Percentiles rank a stretch among this genome's conserved stretches.
Evolutionary conservation across 2,113 vertebrate genomes (phyloP).

Genomic region (Protobothrops flavoviridis): DNA sequence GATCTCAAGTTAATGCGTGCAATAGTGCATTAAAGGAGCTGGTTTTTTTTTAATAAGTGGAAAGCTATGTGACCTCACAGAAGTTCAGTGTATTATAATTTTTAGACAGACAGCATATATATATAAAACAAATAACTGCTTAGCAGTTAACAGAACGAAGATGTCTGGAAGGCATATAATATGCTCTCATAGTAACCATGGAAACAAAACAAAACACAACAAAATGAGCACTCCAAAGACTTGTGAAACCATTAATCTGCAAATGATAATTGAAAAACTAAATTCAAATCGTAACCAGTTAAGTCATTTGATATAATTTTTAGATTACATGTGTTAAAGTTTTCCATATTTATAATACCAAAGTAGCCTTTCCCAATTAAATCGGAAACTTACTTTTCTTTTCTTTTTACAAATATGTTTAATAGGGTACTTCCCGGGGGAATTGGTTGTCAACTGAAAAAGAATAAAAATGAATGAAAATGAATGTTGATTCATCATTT

Average conservation of each 20-base stretch:
- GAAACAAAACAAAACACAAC: not conserved
- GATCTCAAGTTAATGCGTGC: not conserved
- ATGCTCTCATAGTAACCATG: constrained; percentile 13
- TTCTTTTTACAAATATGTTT: constrained; percentile 15
- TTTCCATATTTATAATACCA: not conserved
- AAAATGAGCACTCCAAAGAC: not conserved
- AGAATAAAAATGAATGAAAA: not conserved
- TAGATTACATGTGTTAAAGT: constrained; percentile 13
- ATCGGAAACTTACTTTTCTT: not conserved
- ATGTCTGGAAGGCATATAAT: constrained; percentile 35
- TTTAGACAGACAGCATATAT: constrained; percentile 16
- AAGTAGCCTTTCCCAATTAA: constrained; percentile 15
- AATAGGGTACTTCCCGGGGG: constrained; percentile 20
- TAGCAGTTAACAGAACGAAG: constrained; percentile 44
- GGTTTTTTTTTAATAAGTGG: constrained; percentile 13
- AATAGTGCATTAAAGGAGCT: constrained; percentile 22
- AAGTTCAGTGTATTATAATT: constrained; percentile 47
- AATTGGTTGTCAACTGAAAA: constrained; percentile 17
- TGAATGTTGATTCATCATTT: constrained; percentile 6
- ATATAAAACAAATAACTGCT: constrained; percentile 42
- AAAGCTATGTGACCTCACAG: constrained; percentile 41
- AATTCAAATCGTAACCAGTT: constrained; percentile 18
- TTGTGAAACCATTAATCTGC: constrained; percentile 38
- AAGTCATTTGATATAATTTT: constrained; percentile 19
- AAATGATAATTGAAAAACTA: constrained; percentile 34